A percentile compares a stretch with the other conserved stretches of the same genome.
Conservation (phyloP, 2,113 vertebrate species). For the Lontra canadensis region DNA sequence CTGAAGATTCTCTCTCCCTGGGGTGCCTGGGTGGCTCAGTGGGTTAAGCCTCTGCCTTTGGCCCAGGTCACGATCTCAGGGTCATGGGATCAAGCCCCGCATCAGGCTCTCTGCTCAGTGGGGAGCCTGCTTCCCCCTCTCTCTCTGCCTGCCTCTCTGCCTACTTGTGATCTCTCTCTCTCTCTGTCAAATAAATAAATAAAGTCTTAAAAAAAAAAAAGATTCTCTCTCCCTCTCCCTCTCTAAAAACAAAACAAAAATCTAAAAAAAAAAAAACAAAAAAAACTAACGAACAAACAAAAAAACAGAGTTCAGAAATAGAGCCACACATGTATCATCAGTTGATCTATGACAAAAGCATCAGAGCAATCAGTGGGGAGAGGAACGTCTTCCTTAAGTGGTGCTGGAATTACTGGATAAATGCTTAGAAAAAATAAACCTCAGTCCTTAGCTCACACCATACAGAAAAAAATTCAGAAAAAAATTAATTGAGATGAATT, state of each 20-base stretch:
- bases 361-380: neutral
- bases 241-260: neutral
- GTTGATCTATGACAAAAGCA: neutral
- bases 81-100: too few relatives aligned
- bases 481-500: slow-evolving; percentile 4
- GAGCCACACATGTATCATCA: neutral
- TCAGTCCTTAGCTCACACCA: neutral
- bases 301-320: neutral
- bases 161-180: too few relatives aligned
- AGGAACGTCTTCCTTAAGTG: neutral
- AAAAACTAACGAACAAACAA: neutral
- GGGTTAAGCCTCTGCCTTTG: too few relatives aligned
- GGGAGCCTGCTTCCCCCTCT: too few relatives aligned
- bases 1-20: neutral
- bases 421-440: neutral
- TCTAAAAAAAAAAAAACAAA: too few relatives aligned
- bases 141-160: too few relatives aligned
- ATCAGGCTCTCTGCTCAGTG: too few relatives aligned
- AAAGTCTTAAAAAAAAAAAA: too few relatives aligned
- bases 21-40: too few relatives aligned
- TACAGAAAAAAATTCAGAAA: neutral
- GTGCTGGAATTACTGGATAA: neutral
- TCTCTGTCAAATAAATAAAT: too few relatives aligned
- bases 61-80: too few relatives aligned
- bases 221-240: neutral